phyloP scores from a whole-genome alignment of 2,888 invertebrate species.

The Drosophila kanekoi region DNA sequence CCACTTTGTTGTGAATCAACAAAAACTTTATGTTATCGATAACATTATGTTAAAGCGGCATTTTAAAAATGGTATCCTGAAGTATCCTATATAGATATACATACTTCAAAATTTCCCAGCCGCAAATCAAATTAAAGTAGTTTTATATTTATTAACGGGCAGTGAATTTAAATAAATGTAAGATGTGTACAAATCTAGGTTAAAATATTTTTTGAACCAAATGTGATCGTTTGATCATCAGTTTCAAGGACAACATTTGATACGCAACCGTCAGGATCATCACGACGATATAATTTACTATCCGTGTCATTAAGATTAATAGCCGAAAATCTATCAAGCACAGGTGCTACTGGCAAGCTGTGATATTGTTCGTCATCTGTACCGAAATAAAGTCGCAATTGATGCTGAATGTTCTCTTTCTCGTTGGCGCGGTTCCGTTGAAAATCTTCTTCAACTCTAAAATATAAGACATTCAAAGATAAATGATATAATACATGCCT shows the following conservation, averaged over 20 bases:
- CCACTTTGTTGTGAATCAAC: no score
- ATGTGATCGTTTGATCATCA: constrained; percentile 20
- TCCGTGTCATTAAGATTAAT: constrained; percentile 47
- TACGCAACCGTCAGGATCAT: constrained; percentile 91
- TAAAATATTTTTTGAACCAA: constrained; percentile 31
- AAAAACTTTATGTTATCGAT: no score
- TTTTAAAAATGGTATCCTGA: no score
- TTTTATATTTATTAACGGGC: constrained; percentile 14
- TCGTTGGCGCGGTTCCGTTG: constrained; percentile 92
- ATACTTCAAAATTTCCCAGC: no score
- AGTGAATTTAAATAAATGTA: constrained; percentile 15
- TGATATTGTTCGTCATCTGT: constrained; percentile 86
- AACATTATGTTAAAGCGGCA: no score
- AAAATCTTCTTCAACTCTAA: constrained; percentile 93
- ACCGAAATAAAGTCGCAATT: constrained; percentile 87
- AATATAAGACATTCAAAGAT: constrained; percentile 6
- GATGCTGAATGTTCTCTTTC: constrained; percentile 91
- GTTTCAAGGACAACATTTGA: constrained; percentile 81
- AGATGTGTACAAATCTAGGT: constrained; percentile 1
- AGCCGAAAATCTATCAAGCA: constrained; percentile 36
- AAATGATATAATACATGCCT: no score
- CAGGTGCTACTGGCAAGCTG: constrained; percentile 86
- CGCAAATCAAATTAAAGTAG: no score
- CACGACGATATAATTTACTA: constrained; percentile 84
- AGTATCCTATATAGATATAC: no score